Base-by-base conservation (phyloP, 2,113 vertebrate species). In the Lophura nycthemera region DNA sequence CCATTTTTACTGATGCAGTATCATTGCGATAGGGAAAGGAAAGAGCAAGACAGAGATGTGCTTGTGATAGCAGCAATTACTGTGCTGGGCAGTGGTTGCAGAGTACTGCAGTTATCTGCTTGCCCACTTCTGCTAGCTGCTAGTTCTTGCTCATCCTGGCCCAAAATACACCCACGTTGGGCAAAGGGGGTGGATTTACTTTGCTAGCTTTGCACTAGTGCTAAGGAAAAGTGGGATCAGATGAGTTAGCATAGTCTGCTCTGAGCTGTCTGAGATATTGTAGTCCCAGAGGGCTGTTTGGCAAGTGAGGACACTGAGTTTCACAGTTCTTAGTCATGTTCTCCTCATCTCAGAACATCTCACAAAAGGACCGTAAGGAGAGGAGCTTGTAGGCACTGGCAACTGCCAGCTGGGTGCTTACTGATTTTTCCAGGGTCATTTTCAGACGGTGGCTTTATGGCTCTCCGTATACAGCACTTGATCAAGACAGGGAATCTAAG, bases 261-360 rank as follows among this genome's bases (percentile, higher is more conserved):
- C 20, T 87, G 67, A 76, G 19, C 40, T 89, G 47, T 25, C 8
- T 74, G 75, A 32, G 20, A 4, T 52, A 6, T 6, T 56, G 27
- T 65, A 56, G 65, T 30, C 11, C 14, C 25, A 27, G 38, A 36
- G 9, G 43, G 13, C 22, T 2, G 0, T 52, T 40, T 74, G n/a
- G 32, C 29, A 78, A 2, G 2, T 0, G 5, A 63, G 42, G 21
- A 22, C 10, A 4, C 6, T 1, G 3, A 40, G 7, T 29, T 40
- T 86, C 3, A 7, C 30, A 32, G 1, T 36, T 54, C 42, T 66
- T 43, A 60, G 13, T 72, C 6, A 30, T 25, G 9, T 57, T 1
- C 10, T 42, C 29, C 20, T 59, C 10, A 7, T 75, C 52, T 82
- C 59, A 56, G 16, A 12, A 12, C 8, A 13, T 29, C 11, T 34